These are phyloP conservation scores for Ophion costatus DNA, from an alignment of 2,888 invertebrate species.

Conservation along the genomic window DNA sequence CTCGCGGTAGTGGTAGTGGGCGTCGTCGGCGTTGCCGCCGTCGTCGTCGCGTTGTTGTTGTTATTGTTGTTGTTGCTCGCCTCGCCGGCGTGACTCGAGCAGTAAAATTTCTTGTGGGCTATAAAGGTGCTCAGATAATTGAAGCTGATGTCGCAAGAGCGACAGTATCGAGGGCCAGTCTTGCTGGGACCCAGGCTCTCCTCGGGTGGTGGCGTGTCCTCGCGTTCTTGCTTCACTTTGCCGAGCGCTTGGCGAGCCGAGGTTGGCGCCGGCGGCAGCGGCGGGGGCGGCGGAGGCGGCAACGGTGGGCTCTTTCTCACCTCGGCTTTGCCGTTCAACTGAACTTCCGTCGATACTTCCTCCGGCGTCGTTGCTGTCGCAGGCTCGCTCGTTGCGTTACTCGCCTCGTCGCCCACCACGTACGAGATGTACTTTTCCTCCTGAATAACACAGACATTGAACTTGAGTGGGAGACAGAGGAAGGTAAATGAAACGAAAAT, in stretches of 20 bases:
- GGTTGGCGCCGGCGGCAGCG: conserved; percentile 80
- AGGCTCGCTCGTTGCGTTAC: conserved; percentile 85
- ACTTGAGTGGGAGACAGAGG: too few species aligned
- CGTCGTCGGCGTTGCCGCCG: conserved; percentile 68
- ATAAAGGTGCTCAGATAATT: conserved; percentile 95
- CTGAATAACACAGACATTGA: conserved; percentile 84
- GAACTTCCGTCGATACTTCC: conserved; percentile 76
- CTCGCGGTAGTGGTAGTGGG: conserved; percentile 53
- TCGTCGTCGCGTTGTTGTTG: conserved; percentile 74
- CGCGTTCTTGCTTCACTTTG: conserved; percentile 87
- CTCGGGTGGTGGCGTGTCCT: conserved; percentile 82
- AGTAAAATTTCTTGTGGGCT: conserved; percentile 98
- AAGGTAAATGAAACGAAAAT: neutral
- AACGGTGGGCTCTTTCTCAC: conserved; percentile 84
- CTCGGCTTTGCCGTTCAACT: conserved; percentile 80
- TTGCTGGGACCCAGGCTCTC: conserved; percentile 83
- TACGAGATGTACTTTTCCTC: conserved; percentile 96
- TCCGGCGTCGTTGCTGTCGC: conserved; percentile 82
- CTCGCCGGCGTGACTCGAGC: conserved; percentile 90
- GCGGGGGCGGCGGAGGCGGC: conserved; percentile 78
- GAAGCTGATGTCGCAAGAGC: conserved; percentile 97
- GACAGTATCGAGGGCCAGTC: conserved; percentile 92
- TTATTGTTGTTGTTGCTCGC: conserved; percentile 87
- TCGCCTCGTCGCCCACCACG: conserved; percentile 91
- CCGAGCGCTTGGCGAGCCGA: conserved; percentile 65